phyloP scores from a whole-genome alignment of 1,140 invertebrate species.

The Drosophila auraria region DNA sequence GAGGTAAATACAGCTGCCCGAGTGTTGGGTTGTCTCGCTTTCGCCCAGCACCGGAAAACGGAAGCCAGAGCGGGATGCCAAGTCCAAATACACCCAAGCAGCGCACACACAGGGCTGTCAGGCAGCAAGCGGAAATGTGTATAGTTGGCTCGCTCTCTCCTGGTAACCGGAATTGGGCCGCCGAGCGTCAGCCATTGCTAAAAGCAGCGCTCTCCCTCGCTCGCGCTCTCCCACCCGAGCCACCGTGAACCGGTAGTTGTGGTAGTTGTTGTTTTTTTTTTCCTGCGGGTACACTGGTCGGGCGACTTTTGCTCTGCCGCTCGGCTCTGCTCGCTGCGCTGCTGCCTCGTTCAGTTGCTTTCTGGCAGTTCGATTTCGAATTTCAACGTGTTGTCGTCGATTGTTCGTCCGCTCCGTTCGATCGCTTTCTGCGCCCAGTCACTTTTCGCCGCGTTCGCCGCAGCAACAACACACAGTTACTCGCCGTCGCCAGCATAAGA shows the following conservation, averaged over 20 bases:
- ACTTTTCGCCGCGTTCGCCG: constrained; percentile 37
- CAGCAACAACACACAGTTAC: constrained; percentile 30
- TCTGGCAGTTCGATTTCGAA: constrained; percentile 26
- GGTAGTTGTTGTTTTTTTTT: constrained; percentile 21
- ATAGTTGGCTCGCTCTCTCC: constrained; percentile 30
- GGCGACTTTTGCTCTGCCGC: constrained; percentile 65
- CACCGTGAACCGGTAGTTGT: constrained; percentile 50
- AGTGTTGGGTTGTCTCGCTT: constrained; percentile 33
- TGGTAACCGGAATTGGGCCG: background rate
- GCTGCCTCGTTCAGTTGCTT: constrained; percentile 52
- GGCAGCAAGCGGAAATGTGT: constrained; percentile 1
- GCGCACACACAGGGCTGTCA: constrained; percentile 12
- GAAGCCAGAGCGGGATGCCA: background rate
- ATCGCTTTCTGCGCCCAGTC: constrained; percentile 24
- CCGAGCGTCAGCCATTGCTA: constrained; percentile 72
- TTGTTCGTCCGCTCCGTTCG: constrained; percentile 27
- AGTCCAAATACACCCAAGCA: background rate
- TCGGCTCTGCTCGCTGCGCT: constrained; percentile 31
- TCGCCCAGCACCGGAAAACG: background rate
- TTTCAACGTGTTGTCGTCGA: constrained; percentile 20
- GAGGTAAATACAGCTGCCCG: constrained; percentile 74
- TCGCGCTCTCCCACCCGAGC: constrained; percentile 10
- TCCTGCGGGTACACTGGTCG: constrained; percentile 61
- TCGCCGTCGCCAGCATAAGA: constrained; percentile 35
- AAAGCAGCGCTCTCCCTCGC: constrained; percentile 37